Evolutionary conservation across 2,797 vertebrate genomes (phyloP), one percentile per base, ranked within the genome.

Genomic region (Eulemur rubriventer): DNA sequence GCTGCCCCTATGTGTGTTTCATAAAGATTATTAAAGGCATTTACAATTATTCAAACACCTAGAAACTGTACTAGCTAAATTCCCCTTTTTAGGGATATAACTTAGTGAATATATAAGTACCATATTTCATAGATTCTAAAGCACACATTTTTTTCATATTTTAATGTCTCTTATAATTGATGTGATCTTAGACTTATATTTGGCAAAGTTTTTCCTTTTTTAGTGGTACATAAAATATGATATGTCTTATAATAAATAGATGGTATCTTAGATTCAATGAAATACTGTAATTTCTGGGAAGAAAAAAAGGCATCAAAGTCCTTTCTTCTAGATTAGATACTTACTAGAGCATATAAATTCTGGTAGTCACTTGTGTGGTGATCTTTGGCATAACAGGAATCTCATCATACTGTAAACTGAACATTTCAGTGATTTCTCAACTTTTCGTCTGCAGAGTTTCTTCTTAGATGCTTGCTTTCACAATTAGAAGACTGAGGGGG

Each of bases 241-340:
- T 73, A 24, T 79, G 16, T 67, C 72, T 95, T 80, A 41, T 52
- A 92, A 46, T 95, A 89, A 96, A 87, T 63, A 85, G 33, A 57
- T 89, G 38, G 2, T 61, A 65, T 83, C 79, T 85, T 73, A 81
- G 73, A 93, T 46, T 93, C 41, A 93, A 3, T 69, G 16, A 91
- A 89, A 96, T 76, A 82, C 7, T 91, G 4, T 78, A 88, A 85
- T 72, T 72, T 95, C 20, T 4, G 30, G 13, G 24, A 16, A 9
- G 8, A 3, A 41, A 70, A 70, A 65, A 57, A 48, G 35, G 26
- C 24, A 91, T 35, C 24, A 70, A 76, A 90, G 26, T 22, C 24
- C 61, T 91, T 84, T 80, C 3, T 63, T 65, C 52, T 89, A 76
- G 65, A 88, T 87, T 70, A 78, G 18, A 43, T 78, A n/a, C 38